Base-by-base conservation (phyloP, 2,797 vertebrate species). In the Rhabdophis nuchalis region DNA sequence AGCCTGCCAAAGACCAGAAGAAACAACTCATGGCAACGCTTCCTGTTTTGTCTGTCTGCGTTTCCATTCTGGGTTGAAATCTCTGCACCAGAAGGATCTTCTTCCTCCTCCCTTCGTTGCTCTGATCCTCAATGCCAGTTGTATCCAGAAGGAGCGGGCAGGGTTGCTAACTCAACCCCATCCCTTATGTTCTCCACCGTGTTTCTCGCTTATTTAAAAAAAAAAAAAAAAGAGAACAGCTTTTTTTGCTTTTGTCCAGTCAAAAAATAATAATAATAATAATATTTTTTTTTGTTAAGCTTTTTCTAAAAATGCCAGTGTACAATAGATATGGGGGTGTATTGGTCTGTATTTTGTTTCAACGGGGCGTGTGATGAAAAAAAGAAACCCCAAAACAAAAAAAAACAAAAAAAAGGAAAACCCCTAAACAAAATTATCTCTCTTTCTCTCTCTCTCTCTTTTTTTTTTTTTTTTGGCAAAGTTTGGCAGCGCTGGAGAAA, bases 401-500 rank as follows among this genome's bases (percentile, higher is more conserved):
- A 2, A 87, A 92, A 93, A 88, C 58, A 25, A 82, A 72, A 82
- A 11, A 9, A 12, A 25, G 87, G 72, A 91, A 41, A 53, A 60
- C 86, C 87, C 14, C 27, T 6, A 86, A 95, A 96, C 92, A 96
- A 97, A 96, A 95, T 94, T 96, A 5, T 56, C 16, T 56, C 54
- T 56, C 16, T 56, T 5, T 56, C 54, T 18, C 54, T 27, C 9
- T 87, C 10, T 57, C 16, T 32, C n/a, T 61, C 0, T 14, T 50
- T 94, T 23, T 23, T 12, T 25, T 90, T 9, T 10, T 41, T 86
- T 96, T 98, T 98, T 98, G 98, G 98, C 98, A 98, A 98, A 98
- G 96, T 98, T 98, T 98, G 98, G 98, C 98, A 98, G 98, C 98
- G 86, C 96, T 96, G 96, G 96, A 98, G 97, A 52, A 95, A 93